Percentiles rank a stretch among this genome's conserved stretches.
These are phyloP conservation scores for Calyptomena viridis DNA, from an alignment of 2,113 vertebrate species.

Conservation along the genomic window DNA sequence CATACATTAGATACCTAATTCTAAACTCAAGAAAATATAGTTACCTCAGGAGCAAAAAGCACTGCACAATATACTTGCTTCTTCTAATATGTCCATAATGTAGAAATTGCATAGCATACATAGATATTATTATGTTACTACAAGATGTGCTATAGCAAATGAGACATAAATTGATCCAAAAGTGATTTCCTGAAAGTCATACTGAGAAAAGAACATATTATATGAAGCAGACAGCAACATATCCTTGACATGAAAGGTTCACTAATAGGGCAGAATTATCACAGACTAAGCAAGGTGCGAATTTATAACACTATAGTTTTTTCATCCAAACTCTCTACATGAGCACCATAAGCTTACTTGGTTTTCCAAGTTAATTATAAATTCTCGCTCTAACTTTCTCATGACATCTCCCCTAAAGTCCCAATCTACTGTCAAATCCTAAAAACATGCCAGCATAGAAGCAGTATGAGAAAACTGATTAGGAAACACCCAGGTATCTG, in stretches of 20 bases:
- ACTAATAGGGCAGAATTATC: not conserved
- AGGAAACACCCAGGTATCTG: not conserved
- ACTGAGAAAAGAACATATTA: not conserved
- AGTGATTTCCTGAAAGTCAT: not conserved
- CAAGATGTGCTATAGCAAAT: not conserved
- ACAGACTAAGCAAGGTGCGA: not conserved
- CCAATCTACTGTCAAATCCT: not conserved
- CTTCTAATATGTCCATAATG: not conserved
- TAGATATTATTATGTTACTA: not conserved
- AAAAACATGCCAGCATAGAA: not conserved
- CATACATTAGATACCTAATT: not conserved
- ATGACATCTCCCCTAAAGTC: not conserved
- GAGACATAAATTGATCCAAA: not conserved
- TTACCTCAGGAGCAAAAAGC: not conserved
- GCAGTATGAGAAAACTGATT: not conserved
- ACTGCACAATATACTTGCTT: not conserved
- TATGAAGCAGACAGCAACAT: not conserved
- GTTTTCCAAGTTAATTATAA: not conserved
- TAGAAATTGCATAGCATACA: not conserved
- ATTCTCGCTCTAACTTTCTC: conserved; percentile 5
- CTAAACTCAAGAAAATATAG: not conserved
- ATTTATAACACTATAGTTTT: not conserved
- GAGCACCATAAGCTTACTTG: not conserved
- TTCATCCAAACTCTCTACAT: not conserved
- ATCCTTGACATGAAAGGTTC: not conserved